Base-by-base conservation (phyloP, 2,888 invertebrate species). In the Bimastos eiseni region DNA sequence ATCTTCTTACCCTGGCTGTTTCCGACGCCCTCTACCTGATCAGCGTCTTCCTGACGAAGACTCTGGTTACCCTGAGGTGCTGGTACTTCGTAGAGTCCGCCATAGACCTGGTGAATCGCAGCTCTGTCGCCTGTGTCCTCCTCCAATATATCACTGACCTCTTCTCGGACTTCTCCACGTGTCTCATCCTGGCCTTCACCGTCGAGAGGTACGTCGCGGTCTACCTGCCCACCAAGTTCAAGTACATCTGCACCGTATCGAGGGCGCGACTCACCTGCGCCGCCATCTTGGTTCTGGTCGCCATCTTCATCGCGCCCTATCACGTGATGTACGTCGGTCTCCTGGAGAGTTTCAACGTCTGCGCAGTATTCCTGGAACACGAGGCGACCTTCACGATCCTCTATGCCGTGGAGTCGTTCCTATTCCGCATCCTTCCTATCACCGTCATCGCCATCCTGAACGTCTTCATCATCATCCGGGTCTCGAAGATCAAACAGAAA, bases 181-280 rank as follows among this genome's bases (percentile, higher is more conserved):
- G 91, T 83, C 91, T 93, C 36, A 92, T 93, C 86, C 89, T 93
- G 83, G 92, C 92, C 55, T 93, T 93, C 92, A 93, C 93, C 88
- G 88, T 93, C 24, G 93, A 93, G 90, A 38, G 93, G 19, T 93
- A 89, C 91, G 88, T 92, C 24, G 93, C 93, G 11, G 92, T 92
- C 90, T 93, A 93, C 91, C 88, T 90, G 70, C 93, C 93, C 36
- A 89, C 93, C 21, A 88, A 88, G 34, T 93, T 93, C 91, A 93
- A 93, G 90, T 33, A 90, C 83, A 3, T 92, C 24, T 93, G 93
- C 88, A 93, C 93, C 3, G 92, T 92, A 34, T 49, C n/a, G 24
- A 84, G 92, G 15, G 93, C 93, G 13, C 86, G 92, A 0, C 41
- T 91, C 34, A 83, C 88, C 83, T 92, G 92, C 86, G 8, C 88